Evolutionary conservation across 2,113 vertebrate genomes (phyloP).

Genomic region (Sciurus niger): DNA sequence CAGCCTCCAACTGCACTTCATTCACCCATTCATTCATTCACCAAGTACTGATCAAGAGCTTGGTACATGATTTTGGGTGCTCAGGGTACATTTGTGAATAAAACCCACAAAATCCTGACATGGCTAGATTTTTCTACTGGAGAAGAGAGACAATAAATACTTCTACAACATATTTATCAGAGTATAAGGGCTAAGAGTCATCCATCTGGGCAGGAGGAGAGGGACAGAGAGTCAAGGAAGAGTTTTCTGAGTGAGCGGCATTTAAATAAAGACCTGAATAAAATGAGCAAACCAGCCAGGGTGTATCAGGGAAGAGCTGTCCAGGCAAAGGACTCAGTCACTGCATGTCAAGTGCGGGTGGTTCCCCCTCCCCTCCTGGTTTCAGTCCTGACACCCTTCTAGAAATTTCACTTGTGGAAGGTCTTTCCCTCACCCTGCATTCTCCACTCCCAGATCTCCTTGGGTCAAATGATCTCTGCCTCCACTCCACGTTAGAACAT

Average conservation of each 20-base stretch:
- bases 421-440: too few relatives aligned
- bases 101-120: conserved; percentile 8
- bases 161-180: background rate
- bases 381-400: background rate
- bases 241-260: background rate
- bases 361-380: background rate
- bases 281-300: background rate
- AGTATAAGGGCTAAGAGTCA: background rate
- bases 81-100: background rate
- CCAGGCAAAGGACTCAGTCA: too few relatives aligned
- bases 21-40: background rate
- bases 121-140: background rate
- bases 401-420: background rate
- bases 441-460: background rate
- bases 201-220: background rate
- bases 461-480: background rate
- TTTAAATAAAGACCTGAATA: background rate
- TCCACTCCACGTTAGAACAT: background rate
- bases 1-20: background rate
- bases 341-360: too few relatives aligned
- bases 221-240: background rate
- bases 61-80: background rate
- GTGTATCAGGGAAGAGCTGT: background rate
- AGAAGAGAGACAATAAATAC: background rate
- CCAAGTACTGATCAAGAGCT: background rate